A percentile compares a stretch with the other conserved stretches of the same genome.
These are phyloP conservation scores for Heliopora coerulea DNA, from an alignment of 92 coral and sea anemone species.

Conservation along the genomic window DNA sequence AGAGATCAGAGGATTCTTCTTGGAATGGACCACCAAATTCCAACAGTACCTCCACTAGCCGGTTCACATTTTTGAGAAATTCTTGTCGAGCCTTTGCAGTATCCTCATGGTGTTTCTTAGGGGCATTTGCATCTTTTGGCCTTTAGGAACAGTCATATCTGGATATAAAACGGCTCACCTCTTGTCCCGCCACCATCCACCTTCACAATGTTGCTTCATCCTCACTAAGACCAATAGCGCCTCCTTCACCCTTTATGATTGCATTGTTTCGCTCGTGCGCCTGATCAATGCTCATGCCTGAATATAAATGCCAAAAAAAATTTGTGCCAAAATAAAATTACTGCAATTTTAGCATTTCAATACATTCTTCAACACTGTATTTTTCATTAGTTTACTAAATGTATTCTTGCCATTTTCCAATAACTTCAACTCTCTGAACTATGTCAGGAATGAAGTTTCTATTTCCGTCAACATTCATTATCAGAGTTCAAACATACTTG, in stretches of 20 bases:
- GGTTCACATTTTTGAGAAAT: conserved; percentile 27
- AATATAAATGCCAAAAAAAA: no score
- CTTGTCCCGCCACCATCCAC: conserved; percentile 59
- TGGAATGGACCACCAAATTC: conserved; percentile 53
- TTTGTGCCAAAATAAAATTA: no score
- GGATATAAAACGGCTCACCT: conserved; percentile 46
- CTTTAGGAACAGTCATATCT: conserved; percentile 16
- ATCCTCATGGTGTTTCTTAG: conserved; percentile 43
- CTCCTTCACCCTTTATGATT: conserved; percentile 53
- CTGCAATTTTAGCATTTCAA: no score
- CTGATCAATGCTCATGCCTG: no score
- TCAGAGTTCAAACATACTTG: no score
- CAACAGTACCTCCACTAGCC: conserved; percentile 26
- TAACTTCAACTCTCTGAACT: no score
- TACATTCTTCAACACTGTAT: no score
- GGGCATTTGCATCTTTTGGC: conserved; percentile 23
- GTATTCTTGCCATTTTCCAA: no score
- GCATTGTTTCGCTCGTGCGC: conserved; percentile 64
- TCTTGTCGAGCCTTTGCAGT: conserved; percentile 19
- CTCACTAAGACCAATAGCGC: conserved; percentile 51
- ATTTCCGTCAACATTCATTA: no score
- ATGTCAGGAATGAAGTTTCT: no score
- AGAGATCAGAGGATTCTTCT: conserved; percentile 48
- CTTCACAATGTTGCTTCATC: conserved; percentile 46
- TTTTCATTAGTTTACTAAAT: no score